Base-by-base conservation (phyloP, 2,888 invertebrate genomes). In the Drosophila incognita region DNA sequence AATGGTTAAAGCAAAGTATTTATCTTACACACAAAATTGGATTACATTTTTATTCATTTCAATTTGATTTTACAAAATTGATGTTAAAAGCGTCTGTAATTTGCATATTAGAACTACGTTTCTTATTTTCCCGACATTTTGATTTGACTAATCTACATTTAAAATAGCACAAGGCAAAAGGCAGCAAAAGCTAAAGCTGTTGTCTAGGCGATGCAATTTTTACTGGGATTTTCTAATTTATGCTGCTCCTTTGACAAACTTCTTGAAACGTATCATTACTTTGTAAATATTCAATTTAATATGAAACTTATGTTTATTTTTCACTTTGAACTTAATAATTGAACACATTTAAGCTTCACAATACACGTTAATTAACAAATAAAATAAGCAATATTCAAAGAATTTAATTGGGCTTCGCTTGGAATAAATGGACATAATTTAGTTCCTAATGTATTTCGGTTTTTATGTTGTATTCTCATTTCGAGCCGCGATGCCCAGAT, bases 401-500 rank as follows among this genome's bases (percentile, higher is more conserved):
- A 35, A 74, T 68, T 74, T 64, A 74, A 79, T 76, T 68, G 54
- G 42, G 36, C 61, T 56, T 57, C 40, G 15, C 21, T 49, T 13
- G 0, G 8, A 48, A 11, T 33, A 29, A 42, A 21, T 52, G n/a
- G 33, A 33, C 42, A 18, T 60, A 53, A 68, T 53, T 62, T 7
- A 35, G 6, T 67, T 21, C 18, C 5, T 24, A 24, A 2, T 67
- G 8, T 40, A n/a, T 24, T 49, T 53, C 58, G 54, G 69, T 62
- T 72, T 76, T 82, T 83, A 81, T n/a, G 73, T 71, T 65, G 92
- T 81, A 90, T 92, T 92, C 91, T 91, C 86, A 92, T 92, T 93
- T 92, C 93, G 93, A 93, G 93, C 93, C 91, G 91, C 93, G 93
- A 93, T 93, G 93, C 92, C 93, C 93, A 93, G 91, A 91, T 93